These are phyloP conservation scores for Acronicta aceris DNA, from an alignment of 2,888 invertebrate species.

Conservation along the genomic window DNA sequence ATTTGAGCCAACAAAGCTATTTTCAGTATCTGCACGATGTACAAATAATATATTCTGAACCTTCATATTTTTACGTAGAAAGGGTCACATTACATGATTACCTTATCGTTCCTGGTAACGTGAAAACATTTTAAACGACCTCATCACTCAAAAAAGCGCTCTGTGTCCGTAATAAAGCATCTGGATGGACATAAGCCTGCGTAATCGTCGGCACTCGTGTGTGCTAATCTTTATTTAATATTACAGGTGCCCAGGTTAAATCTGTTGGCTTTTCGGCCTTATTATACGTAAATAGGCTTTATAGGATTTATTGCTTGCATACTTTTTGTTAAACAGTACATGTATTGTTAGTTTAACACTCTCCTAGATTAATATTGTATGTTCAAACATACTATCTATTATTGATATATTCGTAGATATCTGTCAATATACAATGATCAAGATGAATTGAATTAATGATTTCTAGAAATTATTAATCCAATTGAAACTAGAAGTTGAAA, in stretches of 20 bases:
- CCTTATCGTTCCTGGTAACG: constrained; percentile 15
- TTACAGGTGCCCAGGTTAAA: neutral
- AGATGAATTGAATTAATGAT: too few species aligned
- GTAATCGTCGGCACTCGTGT: constrained; percentile 55
- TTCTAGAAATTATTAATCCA: constrained; percentile 1
- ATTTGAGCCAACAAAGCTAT: too few species aligned
- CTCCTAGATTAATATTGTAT: too few species aligned
- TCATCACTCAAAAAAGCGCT: constrained; percentile 33
- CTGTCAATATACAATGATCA: too few species aligned
- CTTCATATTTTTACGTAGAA: constrained; percentile 28
- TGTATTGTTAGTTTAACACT: too few species aligned
- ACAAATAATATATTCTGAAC: neutral
- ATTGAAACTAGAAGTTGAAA: constrained; percentile 2
- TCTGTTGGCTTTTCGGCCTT: neutral
- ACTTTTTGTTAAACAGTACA: too few species aligned
- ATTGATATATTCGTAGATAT: too few species aligned
- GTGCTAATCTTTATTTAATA: constrained; percentile 5
- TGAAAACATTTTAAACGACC: constrained; percentile 24
- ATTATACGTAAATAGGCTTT: neutral
- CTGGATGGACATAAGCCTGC: constrained; percentile 60
- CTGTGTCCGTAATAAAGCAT: constrained; percentile 56
- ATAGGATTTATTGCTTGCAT: neutral
- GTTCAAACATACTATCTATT: too few species aligned
- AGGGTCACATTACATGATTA: constrained; percentile 31
- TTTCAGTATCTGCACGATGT: neutral